A percentile compares a stretch with the other conserved stretches of the same genome.
phyloP scores from a whole-genome alignment of 2,113 vertebrate species.

The Lathamus discolor region DNA sequence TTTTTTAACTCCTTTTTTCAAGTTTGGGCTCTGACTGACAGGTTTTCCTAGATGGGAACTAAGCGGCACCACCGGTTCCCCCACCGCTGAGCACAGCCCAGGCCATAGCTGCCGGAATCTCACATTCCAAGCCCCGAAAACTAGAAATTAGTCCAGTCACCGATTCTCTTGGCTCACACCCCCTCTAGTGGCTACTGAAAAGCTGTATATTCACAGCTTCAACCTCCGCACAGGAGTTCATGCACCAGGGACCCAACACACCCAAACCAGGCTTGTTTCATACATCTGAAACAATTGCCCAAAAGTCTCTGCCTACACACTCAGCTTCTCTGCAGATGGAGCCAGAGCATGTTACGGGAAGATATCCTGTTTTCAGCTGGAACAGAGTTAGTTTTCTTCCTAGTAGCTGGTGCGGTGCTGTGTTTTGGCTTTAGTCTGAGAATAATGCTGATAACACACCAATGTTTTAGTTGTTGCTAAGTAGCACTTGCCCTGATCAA shows the following conservation, averaged over 20 bases:
- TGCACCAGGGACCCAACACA: background rate
- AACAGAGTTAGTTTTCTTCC: background rate
- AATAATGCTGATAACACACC: background rate
- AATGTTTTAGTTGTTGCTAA: background rate
- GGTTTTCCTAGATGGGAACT: background rate
- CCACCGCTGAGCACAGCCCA: background rate
- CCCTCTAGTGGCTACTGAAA: constrained; percentile 50
- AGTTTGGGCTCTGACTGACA: background rate
- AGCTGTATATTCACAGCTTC: background rate
- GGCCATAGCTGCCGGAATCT: background rate
- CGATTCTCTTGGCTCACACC: constrained; percentile 1
- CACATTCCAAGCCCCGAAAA: background rate
- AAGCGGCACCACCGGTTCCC: background rate
- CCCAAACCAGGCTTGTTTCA: background rate
- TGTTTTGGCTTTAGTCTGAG: background rate
- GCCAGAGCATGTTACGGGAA: background rate
- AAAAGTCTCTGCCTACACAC: accelerated
- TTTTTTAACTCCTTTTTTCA: background rate
- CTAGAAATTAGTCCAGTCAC: background rate
- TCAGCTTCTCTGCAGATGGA: background rate
- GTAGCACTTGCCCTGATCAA: background rate
- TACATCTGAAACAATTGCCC: background rate
- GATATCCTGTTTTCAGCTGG: background rate
- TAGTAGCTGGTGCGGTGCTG: background rate
- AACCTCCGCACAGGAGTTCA: accelerated